Percentiles rank a stretch among this genome's conserved stretches.
Evolutionary conservation across 2,113 vertebrate species (phyloP).

Genomic region (Tapirus terrestris): DNA sequence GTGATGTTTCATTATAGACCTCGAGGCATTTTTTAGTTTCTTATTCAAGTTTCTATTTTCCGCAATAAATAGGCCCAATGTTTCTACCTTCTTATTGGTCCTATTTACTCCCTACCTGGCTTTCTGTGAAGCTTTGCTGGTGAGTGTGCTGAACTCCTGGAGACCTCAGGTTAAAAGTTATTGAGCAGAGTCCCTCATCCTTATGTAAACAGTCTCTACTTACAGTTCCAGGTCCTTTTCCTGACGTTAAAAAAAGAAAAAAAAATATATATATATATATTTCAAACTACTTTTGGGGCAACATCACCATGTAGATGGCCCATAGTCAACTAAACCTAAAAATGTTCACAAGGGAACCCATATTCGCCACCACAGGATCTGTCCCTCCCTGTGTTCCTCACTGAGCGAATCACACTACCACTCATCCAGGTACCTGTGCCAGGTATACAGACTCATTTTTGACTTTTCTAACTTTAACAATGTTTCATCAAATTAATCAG

Average conservation of each 20-base stretch:
- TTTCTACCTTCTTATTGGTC: not conserved
- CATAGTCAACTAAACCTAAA: not conserved
- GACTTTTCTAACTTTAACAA: not conserved
- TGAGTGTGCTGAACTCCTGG: not conserved
- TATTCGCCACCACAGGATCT: not conserved
- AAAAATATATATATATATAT: not conserved
- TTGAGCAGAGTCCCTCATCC: not conserved
- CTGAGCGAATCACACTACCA: not conserved
- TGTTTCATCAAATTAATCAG: constrained; percentile 1
- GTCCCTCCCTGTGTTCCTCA: not conserved
- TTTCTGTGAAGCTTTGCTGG: not conserved
- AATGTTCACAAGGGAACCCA: not conserved
- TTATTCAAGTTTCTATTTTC: constrained; percentile 48
- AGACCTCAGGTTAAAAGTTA: not conserved
- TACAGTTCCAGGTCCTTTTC: not conserved
- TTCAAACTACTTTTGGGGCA: not conserved
- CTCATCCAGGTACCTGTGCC: not conserved
- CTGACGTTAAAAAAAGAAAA: too few relatives aligned
- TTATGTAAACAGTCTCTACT: not conserved
- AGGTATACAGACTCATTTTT: not conserved
- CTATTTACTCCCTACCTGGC: not conserved
- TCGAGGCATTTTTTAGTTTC: constrained; percentile 53
- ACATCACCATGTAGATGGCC: not conserved
- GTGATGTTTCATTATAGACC: constrained; percentile 51
- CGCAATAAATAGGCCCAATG: constrained; percentile 7